phyloP scores from a whole-genome alignment of 2,113 vertebrate genomes.

The Neogobius melanostomus region DNA sequence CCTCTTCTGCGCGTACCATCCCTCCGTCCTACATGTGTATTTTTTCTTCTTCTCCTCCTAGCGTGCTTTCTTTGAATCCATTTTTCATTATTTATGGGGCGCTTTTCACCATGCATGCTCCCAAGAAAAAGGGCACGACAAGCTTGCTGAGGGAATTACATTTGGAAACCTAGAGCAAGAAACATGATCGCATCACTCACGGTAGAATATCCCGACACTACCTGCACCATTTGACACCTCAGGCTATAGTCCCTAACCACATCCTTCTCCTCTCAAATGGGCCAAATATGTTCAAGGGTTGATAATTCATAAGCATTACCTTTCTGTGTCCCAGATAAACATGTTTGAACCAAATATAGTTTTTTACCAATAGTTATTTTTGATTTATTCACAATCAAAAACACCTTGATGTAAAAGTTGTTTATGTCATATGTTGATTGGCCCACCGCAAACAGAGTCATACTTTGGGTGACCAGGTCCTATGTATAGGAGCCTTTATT shows the following conservation, averaged over 20 bases:
- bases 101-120: background rate
- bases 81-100: slow-evolving; percentile 20
- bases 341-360: no score
- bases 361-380: no score
- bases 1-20: slow-evolving; percentile 11
- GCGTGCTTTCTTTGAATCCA: slow-evolving; percentile 17
- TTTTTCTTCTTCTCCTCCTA: slow-evolving; percentile 2
- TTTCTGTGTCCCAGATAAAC: no score
- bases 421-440: no score
- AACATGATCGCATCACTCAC: slow-evolving; percentile 31
- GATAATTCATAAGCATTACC: no score
- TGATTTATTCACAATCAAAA: no score
- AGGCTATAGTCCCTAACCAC: background rate
- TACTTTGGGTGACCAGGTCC: no score
- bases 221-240: slow-evolving; percentile 3
- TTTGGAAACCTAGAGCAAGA: slow-evolving; percentile 33
- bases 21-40: slow-evolving; percentile 2
- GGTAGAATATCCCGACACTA: slow-evolving; percentile 2
- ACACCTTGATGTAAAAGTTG: no score
- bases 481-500: no score
- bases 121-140: slow-evolving; percentile 6
- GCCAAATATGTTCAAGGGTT: no score
- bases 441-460: no score
- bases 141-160: slow-evolving; percentile 20
- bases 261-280: slow-evolving; percentile 13